Base-by-base conservation (phyloP, 64 coral and sea anemone species). In the Actinia tenebrosa region DNA sequence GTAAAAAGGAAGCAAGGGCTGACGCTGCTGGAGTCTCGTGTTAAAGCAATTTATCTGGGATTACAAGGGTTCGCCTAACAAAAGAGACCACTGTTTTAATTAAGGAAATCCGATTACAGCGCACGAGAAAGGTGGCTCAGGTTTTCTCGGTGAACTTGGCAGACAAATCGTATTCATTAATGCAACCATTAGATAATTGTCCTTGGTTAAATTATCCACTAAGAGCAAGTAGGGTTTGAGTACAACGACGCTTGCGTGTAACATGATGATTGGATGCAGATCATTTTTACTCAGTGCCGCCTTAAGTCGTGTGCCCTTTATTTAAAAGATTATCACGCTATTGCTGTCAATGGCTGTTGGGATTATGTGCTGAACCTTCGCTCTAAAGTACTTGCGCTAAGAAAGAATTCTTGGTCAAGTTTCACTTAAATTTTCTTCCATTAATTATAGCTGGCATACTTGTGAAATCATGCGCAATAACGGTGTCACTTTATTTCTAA, bases 11-110 rank as follows among this genome's bases (percentile, higher is more conserved):
- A 75, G 23, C 26, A 42, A 75, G 10, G 69, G 27, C 22, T 8
- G 27, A 42, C 69, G 69, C 27, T 75, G 69, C 69, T 75, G 69
- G 69, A 75, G 69, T 27, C 69, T 75, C 10, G 69, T 75, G 69
- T 42, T 42, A 30, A 15, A 25, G n/a, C 26, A 30, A 75, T 15
- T 75, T 75, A 75, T 42, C 69, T 75, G 11, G 69, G 69, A 75
- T 75, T 75, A 75, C 9, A 43, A 2, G 69, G 23, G 25, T 37
- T 27, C 69, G 69, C 15, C 42, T 75, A 42, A 75, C n/a, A 42
- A 75, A 13, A 75, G n/a, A 66, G 42, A 75, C 69, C 69, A 30
- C 69, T 30, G 69, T 10, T 42, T 30, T 75, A 75, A 75, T 30
- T 30, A 75, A 30, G 22, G 9, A 75, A 75, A 75, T 75, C 69